Evolutionary conservation across 2,888 invertebrate species (phyloP).

Genomic region (Brachynemurus nebulosus): DNA sequence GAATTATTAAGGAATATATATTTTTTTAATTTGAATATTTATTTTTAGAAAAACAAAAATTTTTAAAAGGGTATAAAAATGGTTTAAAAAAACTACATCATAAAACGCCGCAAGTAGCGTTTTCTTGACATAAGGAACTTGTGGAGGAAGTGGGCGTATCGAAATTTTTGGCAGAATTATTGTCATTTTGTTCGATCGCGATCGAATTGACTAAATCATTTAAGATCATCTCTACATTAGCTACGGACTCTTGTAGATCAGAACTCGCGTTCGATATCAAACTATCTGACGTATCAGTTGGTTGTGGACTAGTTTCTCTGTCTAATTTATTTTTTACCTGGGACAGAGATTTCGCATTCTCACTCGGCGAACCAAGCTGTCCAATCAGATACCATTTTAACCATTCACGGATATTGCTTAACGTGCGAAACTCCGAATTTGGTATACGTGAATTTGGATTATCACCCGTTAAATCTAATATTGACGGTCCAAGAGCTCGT

Average conservation of each 20-base stretch:
- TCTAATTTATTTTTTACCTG: constrained; percentile 12
- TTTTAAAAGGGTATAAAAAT: too few relatives aligned
- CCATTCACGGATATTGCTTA: constrained; percentile 53
- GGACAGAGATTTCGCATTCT: constrained; percentile 8
- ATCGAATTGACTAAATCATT: not conserved
- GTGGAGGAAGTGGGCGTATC: too few relatives aligned
- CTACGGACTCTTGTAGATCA: not conserved
- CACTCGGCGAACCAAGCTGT: not conserved
- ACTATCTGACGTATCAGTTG: not conserved
- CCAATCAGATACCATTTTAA: constrained; percentile 30
- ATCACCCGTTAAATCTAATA: constrained; percentile 65
- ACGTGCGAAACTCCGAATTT: constrained; percentile 63
- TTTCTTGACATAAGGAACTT: too few relatives aligned
- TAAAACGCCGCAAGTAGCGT: too few relatives aligned
- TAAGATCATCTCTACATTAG: not conserved
- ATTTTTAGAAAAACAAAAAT: too few relatives aligned
- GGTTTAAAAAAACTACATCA: too few relatives aligned
- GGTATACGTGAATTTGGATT: constrained; percentile 72
- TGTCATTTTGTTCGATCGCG: too few relatives aligned
- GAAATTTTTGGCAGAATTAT: too few relatives aligned
- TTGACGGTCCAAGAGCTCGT: constrained; percentile 65
- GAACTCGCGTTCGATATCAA: not conserved
- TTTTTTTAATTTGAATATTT: too few relatives aligned
- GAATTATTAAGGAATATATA: too few relatives aligned
- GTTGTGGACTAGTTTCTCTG: not conserved